Conservation (phyloP, 2,113 vertebrate genomes). For the Xenopus laevis region DNA sequence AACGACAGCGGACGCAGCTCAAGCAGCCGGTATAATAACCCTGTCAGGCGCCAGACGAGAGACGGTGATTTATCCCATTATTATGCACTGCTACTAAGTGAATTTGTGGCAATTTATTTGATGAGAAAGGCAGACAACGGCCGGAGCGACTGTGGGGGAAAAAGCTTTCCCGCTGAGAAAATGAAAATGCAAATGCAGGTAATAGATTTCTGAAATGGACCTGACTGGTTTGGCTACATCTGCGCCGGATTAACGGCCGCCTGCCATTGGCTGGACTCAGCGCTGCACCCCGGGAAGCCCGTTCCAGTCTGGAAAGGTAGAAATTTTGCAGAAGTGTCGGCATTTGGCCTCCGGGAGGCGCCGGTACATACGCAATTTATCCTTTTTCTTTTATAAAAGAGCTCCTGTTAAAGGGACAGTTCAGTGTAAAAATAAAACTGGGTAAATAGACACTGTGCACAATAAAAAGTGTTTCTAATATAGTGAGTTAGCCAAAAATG, state of each 20-base stretch:
- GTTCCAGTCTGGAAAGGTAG: too few species aligned
- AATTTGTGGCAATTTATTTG: constrained; percentile 44
- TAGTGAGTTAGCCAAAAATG: too few species aligned
- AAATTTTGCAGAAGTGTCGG: too few species aligned
- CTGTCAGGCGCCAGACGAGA: not conserved
- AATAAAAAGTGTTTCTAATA: too few species aligned
- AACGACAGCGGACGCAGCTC: not conserved
- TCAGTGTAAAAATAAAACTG: too few species aligned
- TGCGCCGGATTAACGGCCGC: not conserved
- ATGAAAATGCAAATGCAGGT: too few species aligned
- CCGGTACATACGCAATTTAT: too few species aligned
- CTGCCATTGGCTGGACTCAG: not conserved
- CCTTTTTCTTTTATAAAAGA: too few species aligned
- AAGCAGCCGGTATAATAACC: not conserved
- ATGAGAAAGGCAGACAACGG: constrained; percentile 7
- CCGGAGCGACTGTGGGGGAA: not conserved
- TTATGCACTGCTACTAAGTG: constrained; percentile 30
- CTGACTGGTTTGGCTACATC: constrained; percentile 11
- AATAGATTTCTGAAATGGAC: constrained; percentile 42
- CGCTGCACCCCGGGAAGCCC: too few species aligned
- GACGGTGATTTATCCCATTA: constrained; percentile 20
- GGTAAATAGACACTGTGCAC: too few species aligned
- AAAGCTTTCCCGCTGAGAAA: constrained; percentile 26
- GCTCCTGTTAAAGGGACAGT: too few species aligned
- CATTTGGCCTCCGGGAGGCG: too few species aligned